phyloP scores from a whole-genome alignment of 2,113 vertebrate species.

The Phasianus colchicus region DNA sequence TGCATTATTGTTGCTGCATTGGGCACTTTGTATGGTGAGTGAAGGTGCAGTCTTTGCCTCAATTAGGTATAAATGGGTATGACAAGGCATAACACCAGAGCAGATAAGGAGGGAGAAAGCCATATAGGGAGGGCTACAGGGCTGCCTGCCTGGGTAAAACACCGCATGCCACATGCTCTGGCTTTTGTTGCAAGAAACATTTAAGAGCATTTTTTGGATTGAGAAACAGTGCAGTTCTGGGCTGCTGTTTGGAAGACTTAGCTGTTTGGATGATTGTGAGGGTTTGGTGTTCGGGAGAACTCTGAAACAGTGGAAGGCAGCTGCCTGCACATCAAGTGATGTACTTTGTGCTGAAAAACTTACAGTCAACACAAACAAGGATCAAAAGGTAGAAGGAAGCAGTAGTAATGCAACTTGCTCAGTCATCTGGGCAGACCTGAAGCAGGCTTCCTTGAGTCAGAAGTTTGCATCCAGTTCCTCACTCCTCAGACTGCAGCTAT shows the following conservation, averaged over 20 bases:
- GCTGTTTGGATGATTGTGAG: background rate
- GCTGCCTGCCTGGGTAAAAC: background rate
- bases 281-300: background rate
- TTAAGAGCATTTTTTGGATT: background rate
- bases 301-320: background rate
- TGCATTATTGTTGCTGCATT: background rate
- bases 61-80: background rate
- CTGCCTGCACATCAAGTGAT: fast-evolving
- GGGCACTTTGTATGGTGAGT: fast-evolving
- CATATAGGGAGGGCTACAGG: background rate
- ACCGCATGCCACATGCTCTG: background rate
- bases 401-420: background rate
- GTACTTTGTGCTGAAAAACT: background rate
- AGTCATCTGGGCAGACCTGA: background rate
- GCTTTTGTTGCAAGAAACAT: background rate
- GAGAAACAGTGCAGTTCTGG: background rate
- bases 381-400: background rate
- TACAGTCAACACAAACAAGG: background rate
- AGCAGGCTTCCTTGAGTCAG: background rate
- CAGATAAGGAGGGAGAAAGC: background rate
- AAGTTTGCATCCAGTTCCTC: background rate
- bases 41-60: background rate
- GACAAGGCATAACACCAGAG: background rate
- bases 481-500: background rate
- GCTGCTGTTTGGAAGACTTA: background rate